Evolutionary conservation across 2,797 vertebrate species (phyloP).

Genomic region (Erpetoichthys calabaricus): DNA sequence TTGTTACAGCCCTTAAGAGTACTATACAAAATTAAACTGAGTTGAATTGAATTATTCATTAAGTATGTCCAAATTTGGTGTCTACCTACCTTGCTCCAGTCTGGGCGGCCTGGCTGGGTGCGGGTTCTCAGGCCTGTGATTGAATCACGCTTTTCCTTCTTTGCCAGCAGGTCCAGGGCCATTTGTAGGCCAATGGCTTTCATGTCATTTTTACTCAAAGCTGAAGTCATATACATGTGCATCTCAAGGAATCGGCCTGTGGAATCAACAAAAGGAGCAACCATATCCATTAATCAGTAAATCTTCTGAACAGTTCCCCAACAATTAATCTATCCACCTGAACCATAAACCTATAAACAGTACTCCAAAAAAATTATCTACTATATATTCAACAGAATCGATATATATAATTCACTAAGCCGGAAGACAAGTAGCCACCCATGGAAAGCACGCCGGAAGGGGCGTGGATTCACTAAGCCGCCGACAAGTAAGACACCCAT

Average conservation of each 20-base stretch:
- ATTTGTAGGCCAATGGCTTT: slow-evolving; percentile 79
- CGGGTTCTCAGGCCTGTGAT: slow-evolving; percentile 65
- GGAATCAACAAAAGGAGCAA: neutral
- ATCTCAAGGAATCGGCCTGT: slow-evolving; percentile 74
- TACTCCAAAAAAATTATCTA: neutral
- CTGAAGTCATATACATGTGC: slow-evolving; percentile 81
- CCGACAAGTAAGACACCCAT: too few relatives aligned
- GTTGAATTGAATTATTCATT: too few relatives aligned
- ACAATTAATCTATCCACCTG: too few relatives aligned
- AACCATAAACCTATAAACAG: neutral
- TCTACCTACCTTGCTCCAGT: slow-evolving; percentile 59
- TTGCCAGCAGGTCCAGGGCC: slow-evolving; percentile 72
- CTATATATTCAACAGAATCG: neutral
- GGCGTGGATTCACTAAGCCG: too few relatives aligned
- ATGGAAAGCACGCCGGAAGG: too few relatives aligned
- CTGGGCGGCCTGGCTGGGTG: slow-evolving; percentile 66
- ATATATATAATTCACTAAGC: too few relatives aligned
- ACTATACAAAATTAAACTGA: too few relatives aligned
- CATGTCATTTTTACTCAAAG: slow-evolving; percentile 70
- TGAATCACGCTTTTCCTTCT: slow-evolving; percentile 67
- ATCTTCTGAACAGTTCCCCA: too few relatives aligned
- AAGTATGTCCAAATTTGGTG: neutral
- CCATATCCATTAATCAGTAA: neutral
- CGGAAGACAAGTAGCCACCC: too few relatives aligned
- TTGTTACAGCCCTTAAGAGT: too few relatives aligned